Base-by-base conservation (phyloP, 2,113 vertebrate genomes). In the Drymodes brunneopygia region DNA sequence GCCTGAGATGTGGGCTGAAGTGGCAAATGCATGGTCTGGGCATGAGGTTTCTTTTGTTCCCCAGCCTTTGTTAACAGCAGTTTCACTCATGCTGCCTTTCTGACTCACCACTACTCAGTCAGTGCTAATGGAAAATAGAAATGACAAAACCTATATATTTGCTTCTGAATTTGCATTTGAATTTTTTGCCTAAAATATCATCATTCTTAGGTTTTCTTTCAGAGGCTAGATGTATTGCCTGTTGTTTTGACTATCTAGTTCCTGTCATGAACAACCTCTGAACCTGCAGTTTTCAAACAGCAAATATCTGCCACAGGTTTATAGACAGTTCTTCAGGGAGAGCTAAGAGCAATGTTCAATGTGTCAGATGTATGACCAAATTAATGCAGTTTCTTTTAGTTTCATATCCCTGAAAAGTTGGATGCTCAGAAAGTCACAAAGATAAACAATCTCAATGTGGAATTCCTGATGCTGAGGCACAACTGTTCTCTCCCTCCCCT, bases 311-410 rank as follows among this genome's bases (percentile, higher is more conserved):
- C 65, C 35, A 28, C 92, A 85, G 33, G 94, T 98, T 96, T 97
- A 95, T 72, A 82, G 80, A 19, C 13, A 66, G 19, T 8, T 67
- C 45, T 65, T 42, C 50, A n/a, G 27, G 31, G 27, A 79, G 42
- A 42, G 24, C 16, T 33, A 42, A 14, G 14, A 94, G 45, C 21
- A 50, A 56, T 5, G 6, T n/a, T 14, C 73, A 77, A 3, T 31
- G 31, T 42, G n/a, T 61, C 61, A 92, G 95, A 78, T 92, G 92
- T 45, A 73, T 95, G 10, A 29, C 24, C 53, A 94, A 92, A 93
- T 75, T 92, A 79, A 98, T 97, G 96, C 92, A 98, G 77, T 31
- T 98, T 97, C 74, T 98, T 97, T 88, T 87, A 82, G 35, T 94
- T 98, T 92, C 92, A n/a, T 48, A 81, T 94, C n/a, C 95, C 95